Evolutionary conservation across 92 coral and sea anemone genomes (phyloP), one percentile per base, ranked within the genome.

Genomic region (Scolanthus callimorphus): DNA sequence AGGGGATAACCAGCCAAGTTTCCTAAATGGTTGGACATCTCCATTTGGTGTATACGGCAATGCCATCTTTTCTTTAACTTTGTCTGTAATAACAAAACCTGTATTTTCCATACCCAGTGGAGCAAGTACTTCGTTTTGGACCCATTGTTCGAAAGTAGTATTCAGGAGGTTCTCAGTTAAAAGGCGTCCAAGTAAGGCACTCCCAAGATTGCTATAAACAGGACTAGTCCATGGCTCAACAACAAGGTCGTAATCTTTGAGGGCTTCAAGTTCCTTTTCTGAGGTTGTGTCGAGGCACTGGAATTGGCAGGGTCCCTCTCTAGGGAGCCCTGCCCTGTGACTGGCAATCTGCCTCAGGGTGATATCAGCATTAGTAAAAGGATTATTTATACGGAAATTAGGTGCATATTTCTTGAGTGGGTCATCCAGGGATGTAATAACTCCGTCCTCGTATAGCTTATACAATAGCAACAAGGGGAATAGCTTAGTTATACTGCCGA

Each of bases 131-230:
- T 29, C 3, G 20, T 60, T 48, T 12, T n/a, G 38, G 22, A 50
- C 68, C 77, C 77, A 70, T n/a, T 25, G 19, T 44, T 70, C 70
- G 25, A 60, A 70, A 0, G 70, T 70, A 11, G 46, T 53, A 41
- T 70, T 70, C 22, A 70, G 56, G 25, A 70, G 60, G 0, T 60
- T 59, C 52, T 59, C 77, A 1, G 77, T 22, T 17, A 70, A 52
- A 21, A 70, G 60, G 11, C 77, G 50, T 25, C 77, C 77, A 25
- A 70, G 22, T 41, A 70, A 21, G 1, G 48, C 77, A 28, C 50
- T 58, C 2, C 77, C 77, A 49, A 70, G 77, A 44, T 70, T 62
- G 31, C 69, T 62, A 11, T 62, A 62, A 10, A 58, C 47, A 15
- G 45, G 45, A 9, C 10, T 10, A 10, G 45, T 38, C 45, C 45